Evolutionary conservation across 2,888 invertebrate species (phyloP), one percentile per base, ranked within the genome.

Genomic region (Epistrophe eligans): DNA sequence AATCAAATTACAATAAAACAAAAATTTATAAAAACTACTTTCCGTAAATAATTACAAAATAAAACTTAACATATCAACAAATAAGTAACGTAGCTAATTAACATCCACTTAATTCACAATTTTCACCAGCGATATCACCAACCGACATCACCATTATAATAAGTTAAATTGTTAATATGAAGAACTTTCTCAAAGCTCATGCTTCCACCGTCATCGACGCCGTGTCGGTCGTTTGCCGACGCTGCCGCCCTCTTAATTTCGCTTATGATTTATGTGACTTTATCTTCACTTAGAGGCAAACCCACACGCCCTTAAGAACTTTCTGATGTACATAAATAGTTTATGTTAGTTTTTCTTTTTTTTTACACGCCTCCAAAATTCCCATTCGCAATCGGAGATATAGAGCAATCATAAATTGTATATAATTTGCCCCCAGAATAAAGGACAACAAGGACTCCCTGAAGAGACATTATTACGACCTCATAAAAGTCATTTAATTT

Each of bases 401-500:
- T 5, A 50, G 50, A 50, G 50, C 50, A 32, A 67, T 67, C 67
- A 67, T 67, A 67, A 67, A 67, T 66, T 43, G 50, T 38, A 38
- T 50, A 50, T 67, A 50, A 67, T 50, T 50, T 50, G 19, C 13
- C 32, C 50, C 24, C 19, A 32, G 28, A n/a, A 67, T 15, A 67
- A 32, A 62, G 62, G 62, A 62, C 62, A 28, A 67, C 50, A 67
- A 67, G 67, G 50, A 67, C 67, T 50, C 67, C 48, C 48, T 67
- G 35, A 11, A 32, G 64, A 32, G 50, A 67, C 67, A 50, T 67
- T 66, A 66, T 66, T 67, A 67, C 67, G 35, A 67, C 28, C 35
- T 50, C 67, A 50, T 50, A 50, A 50, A 38, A 66, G 48, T 67
- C 67, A 19, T 48, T 67, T 67, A 35, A 67, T 17, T 35, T 50